Evolutionary conservation across 2,888 invertebrate species (phyloP).

Genomic region (Margaritifera margaritifera): DNA sequence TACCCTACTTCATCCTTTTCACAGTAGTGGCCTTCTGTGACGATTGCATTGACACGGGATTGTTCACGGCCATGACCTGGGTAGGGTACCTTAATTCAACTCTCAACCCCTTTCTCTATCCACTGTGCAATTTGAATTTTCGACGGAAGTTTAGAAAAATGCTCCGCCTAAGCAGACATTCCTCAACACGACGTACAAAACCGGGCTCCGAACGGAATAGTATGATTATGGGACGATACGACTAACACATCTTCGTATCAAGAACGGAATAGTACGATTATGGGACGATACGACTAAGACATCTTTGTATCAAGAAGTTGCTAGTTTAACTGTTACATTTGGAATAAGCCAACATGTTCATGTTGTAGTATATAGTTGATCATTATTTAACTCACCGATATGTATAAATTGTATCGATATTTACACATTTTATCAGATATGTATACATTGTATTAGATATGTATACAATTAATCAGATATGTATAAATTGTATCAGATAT

Average conservation of each 20-base stretch:
- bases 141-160: conserved; percentile 71
- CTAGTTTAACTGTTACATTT: too few relatives aligned
- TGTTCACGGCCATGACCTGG: conserved; percentile 75
- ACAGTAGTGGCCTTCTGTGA: conserved; percentile 76
- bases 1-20: conserved; percentile 78
- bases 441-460: too few relatives aligned
- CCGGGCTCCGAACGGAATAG: conserved; percentile 48
- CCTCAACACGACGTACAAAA: conserved; percentile 22
- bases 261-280: conserved; percentile 52
- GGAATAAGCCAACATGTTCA: too few relatives aligned
- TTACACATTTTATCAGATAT: too few relatives aligned
- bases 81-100: conserved; percentile 76
- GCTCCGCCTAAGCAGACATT: conserved; percentile 43
- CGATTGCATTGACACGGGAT: conserved; percentile 72
- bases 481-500: too few relatives aligned
- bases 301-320: background rate
- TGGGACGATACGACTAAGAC: conserved; percentile 51
- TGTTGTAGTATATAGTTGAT: too few relatives aligned
- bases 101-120: conserved; percentile 75
- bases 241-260: conserved; percentile 27
- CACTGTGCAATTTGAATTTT: conserved; percentile 75
- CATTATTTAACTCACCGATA: too few relatives aligned
- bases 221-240: conserved; percentile 51
- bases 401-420: too few relatives aligned
- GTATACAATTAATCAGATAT: too few relatives aligned